These are phyloP conservation scores for Hypotaenidia okinawae DNA, from an alignment of 2,797 vertebrate species.

Conservation along the genomic window DNA sequence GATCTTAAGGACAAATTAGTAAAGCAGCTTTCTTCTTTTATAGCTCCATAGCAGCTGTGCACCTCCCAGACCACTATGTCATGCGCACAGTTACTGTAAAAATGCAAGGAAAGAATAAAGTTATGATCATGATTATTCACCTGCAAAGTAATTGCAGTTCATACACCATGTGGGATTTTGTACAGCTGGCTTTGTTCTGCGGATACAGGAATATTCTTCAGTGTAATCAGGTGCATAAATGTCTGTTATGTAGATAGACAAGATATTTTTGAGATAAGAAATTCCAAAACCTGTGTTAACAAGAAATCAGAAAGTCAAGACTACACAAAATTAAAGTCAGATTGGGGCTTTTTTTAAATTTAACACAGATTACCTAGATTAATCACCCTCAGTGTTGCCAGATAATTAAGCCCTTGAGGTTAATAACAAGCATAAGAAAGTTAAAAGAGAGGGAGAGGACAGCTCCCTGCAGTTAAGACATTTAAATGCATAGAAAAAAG, in stretches of 20 bases:
- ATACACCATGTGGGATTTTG: not conserved
- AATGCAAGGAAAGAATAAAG: not conserved
- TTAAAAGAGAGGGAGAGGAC: not conserved
- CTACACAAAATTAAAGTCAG: not conserved
- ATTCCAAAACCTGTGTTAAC: not conserved
- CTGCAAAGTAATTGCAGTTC: not conserved
- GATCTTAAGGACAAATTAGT: not conserved
- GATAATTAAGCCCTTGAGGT: not conserved
- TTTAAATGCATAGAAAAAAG: not conserved
- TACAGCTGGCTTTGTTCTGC: not conserved
- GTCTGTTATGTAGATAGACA: not conserved
- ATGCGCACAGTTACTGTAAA: not conserved
- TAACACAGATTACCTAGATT: not conserved
- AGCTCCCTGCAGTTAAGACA: not conserved
- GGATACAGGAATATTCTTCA: not conserved
- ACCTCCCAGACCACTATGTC: not conserved
- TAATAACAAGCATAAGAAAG: not conserved
- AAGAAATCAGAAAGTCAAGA: not conserved
- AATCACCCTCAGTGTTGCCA: not conserved
- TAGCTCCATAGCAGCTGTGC: not conserved
- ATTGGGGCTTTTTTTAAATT: not conserved
- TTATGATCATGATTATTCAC: not conserved
- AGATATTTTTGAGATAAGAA: not conserved
- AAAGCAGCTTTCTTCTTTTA: not conserved
- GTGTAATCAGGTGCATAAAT: not conserved